These are phyloP conservation scores for Anagrus nilaparvatae DNA, from an alignment of 1,140 invertebrate genomes.

Conservation along the genomic window DNA sequence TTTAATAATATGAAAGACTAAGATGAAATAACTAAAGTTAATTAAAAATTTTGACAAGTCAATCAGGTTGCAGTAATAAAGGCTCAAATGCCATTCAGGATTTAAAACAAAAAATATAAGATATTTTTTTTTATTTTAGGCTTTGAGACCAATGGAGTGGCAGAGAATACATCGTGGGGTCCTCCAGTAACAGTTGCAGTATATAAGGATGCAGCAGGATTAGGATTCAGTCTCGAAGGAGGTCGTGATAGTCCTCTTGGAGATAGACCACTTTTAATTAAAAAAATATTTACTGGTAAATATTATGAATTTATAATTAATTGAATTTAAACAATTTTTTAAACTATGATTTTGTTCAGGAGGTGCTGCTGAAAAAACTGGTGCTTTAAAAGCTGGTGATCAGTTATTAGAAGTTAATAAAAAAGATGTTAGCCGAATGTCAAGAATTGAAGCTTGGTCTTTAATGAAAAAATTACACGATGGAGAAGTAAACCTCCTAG, in stretches of 20 bases:
- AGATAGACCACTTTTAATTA: conserved; percentile 75
- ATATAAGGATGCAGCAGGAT: conserved; percentile 75
- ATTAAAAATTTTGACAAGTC: too few species aligned
- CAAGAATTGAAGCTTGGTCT: conserved; percentile 87
- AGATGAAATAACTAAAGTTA: too few species aligned
- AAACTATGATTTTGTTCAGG: conserved; percentile 55
- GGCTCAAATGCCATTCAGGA: too few species aligned
- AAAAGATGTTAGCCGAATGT: conserved; percentile 67
- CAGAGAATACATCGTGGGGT: conserved; percentile 31
- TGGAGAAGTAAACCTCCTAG: conserved; percentile 56
- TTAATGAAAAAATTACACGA: conserved; percentile 80
- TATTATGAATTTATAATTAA: too few species aligned
- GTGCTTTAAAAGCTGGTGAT: conserved; percentile 72
- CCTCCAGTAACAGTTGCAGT: conserved; percentile 50
- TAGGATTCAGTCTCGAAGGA: conserved; percentile 88
- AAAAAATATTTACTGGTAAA: conserved; percentile 85
- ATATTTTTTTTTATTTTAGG: conserved; percentile 24
- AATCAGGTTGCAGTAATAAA: too few species aligned
- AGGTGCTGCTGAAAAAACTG: conserved; percentile 81
- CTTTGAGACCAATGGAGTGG: conserved; percentile 24
- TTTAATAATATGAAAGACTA: too few species aligned
- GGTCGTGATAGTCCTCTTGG: conserved; percentile 81
- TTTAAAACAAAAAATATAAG: too few species aligned
- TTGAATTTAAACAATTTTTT: too few species aligned
- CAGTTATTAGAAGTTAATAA: conserved; percentile 78